Conservation (phyloP, 2,888 invertebrate genomes). For the Spisula subtruncata region DNA sequence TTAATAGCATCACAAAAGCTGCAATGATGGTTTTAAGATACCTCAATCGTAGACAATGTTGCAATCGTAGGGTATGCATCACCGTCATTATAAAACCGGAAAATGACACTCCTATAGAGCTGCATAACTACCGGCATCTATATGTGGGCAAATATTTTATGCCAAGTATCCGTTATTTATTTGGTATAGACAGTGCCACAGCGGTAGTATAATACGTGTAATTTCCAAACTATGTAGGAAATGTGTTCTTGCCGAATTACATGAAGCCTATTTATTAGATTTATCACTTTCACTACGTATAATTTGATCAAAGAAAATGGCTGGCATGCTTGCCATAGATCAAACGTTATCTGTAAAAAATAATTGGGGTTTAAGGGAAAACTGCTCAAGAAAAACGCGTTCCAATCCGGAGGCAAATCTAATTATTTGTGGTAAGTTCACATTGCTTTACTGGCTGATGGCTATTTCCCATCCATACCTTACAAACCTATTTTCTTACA, state of each 20-base stretch:
- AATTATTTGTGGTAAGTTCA: conserved; percentile 37
- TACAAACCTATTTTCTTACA: not conserved
- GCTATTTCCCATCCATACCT: conserved; percentile 22
- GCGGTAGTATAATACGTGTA: not conserved
- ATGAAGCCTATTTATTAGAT: conserved; percentile 22
- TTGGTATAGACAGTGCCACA: no score
- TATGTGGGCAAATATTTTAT: not conserved
- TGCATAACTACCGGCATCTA: no score
- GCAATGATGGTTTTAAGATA: no score
- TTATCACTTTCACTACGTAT: conserved; percentile 31
- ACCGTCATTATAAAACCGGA: no score
- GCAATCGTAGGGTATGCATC: no score
- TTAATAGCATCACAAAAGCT: no score
- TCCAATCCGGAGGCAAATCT: conserved; percentile 35
- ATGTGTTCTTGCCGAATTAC: conserved; percentile 30
- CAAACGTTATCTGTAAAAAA: conserved; percentile 46
- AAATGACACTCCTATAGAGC: no score
- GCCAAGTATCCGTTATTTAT: no score
- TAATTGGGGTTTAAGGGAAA: conserved; percentile 46
- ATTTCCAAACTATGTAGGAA: not conserved
- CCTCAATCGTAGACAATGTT: no score
- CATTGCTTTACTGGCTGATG: conserved; percentile 21
- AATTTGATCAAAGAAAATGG: conserved; percentile 41
- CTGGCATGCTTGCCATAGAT: conserved; percentile 30
- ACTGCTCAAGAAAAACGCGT: conserved; percentile 43